phyloP scores from a whole-genome alignment of 2,113 vertebrate species.

The Malurus melanocephalus region DNA sequence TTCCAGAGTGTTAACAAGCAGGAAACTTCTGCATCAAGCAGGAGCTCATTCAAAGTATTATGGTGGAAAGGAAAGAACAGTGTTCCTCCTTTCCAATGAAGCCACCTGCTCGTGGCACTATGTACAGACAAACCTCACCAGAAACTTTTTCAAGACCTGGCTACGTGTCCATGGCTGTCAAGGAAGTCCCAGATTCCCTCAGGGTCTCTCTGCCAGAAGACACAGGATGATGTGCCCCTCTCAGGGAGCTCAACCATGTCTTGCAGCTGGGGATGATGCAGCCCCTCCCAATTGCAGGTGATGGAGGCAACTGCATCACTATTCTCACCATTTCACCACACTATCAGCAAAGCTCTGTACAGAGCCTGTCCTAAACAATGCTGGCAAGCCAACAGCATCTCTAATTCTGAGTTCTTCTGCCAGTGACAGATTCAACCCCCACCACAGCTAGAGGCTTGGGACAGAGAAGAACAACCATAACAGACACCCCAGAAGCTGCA shows the following conservation, averaged over 20 bases:
- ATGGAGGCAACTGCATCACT: neutral
- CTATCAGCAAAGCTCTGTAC: neutral
- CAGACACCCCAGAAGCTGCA: neutral
- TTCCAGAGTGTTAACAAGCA: neutral
- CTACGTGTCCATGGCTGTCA: fast-evolving
- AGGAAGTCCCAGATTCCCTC: neutral
- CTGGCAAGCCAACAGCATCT: neutral
- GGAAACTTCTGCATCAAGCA: neutral
- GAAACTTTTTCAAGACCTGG: neutral
- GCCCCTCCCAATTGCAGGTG: neutral
- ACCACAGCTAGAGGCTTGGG: neutral
- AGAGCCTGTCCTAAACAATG: neutral
- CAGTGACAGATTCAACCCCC: neutral
- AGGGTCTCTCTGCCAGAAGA: neutral
- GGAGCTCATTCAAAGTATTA: neutral
- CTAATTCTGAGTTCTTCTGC: neutral
- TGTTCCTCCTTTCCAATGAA: neutral
- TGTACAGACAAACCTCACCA: neutral
- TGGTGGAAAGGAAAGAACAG: neutral
- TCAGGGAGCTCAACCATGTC: neutral
- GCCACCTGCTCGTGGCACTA: neutral
- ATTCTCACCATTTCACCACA: neutral
- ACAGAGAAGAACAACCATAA: neutral
- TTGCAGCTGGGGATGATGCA: neutral
- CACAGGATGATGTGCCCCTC: neutral